A percentile compares a stretch with the other conserved stretches of the same genome.
Conservation (phyloP, 2,888 invertebrate species). For the Hyposoter didymator region DNA sequence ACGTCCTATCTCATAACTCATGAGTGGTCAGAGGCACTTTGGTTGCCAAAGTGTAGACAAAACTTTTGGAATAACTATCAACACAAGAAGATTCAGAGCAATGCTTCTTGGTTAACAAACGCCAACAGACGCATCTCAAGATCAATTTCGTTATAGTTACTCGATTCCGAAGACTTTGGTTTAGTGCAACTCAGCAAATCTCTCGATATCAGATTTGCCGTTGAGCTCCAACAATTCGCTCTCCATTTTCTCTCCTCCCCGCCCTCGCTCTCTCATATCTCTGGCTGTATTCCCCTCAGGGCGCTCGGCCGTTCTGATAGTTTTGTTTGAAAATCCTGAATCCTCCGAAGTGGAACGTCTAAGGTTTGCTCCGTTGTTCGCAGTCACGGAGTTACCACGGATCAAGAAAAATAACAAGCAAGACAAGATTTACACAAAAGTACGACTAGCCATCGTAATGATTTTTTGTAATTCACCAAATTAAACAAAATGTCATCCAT, state of each 20-base stretch:
- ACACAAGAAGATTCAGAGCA: neutral
- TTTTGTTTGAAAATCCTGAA: constrained; percentile 20
- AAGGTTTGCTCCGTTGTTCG: constrained; percentile 4
- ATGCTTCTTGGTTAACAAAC: neutral
- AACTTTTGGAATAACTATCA: constrained; percentile 5
- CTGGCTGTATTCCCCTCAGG: neutral
- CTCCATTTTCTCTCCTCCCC: neutral
- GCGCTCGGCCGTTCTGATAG: constrained; percentile 5
- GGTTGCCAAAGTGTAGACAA: neutral
- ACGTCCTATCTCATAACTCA: neutral
- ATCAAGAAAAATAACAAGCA: neutral
- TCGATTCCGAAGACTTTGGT: constrained; percentile 14
- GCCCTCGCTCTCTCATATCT: neutral
- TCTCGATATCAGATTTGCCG: constrained; percentile 1
- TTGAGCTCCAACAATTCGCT: neutral
- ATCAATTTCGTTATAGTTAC: neutral
- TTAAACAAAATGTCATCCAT: neutral
- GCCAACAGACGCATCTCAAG: constrained; percentile 5
- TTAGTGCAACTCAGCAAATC: neutral
- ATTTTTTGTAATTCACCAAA: neutral
- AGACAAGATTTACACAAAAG: neutral
- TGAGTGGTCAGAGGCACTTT: constrained; percentile 9
- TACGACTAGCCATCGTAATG: too few relatives aligned
- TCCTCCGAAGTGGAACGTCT: constrained; percentile 1
- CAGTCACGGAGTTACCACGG: neutral